A percentile compares a stretch with the other conserved stretches of the same genome.
phyloP scores from a whole-genome alignment of 2,888 invertebrate species.

The Gnatocerus cornutus region DNA sequence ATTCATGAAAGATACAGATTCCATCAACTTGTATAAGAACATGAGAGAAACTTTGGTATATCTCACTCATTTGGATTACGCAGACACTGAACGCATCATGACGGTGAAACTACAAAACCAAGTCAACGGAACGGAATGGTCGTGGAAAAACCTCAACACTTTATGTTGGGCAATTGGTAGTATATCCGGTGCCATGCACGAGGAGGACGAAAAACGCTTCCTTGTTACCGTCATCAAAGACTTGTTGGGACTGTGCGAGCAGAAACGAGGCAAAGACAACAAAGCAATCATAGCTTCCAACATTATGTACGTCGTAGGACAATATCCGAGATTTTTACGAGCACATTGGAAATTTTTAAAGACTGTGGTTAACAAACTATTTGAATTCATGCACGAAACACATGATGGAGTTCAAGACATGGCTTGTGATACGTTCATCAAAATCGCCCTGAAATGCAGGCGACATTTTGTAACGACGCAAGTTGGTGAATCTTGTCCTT shows the following conservation, averaged over 20 bases:
- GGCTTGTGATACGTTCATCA: conserved; percentile 99
- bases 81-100: conserved; percentile 99
- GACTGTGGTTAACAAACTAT: conserved; percentile 99
- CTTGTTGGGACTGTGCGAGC: conserved; percentile 96
- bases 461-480: conserved; percentile 98
- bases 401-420: conserved; percentile 99
- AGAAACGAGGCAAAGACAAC: conserved; percentile 99
- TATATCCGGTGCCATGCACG: conserved; percentile 92
- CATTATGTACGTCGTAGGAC: conserved; percentile 99
- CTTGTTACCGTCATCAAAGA: conserved; percentile 99
- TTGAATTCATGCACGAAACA: conserved; percentile 99
- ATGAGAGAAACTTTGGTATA: conserved; percentile 99
- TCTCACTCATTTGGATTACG: conserved; percentile 98
- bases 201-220: conserved; percentile 99
- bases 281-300: conserved; percentile 99
- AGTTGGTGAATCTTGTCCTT: conserved; percentile 96
- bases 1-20: conserved; percentile 99
- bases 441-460: conserved; percentile 98
- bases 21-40: conserved; percentile 99
- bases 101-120: conserved; percentile 98
- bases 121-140: conserved; percentile 99
- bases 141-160: conserved; percentile 99
- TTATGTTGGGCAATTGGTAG: conserved; percentile 99
- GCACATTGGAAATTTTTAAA: conserved; percentile 99
- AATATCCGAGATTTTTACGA: conserved; percentile 97